These are phyloP conservation scores for Aegypius monachus DNA, from an alignment of 2,113 vertebrate species.

Conservation along the genomic window DNA sequence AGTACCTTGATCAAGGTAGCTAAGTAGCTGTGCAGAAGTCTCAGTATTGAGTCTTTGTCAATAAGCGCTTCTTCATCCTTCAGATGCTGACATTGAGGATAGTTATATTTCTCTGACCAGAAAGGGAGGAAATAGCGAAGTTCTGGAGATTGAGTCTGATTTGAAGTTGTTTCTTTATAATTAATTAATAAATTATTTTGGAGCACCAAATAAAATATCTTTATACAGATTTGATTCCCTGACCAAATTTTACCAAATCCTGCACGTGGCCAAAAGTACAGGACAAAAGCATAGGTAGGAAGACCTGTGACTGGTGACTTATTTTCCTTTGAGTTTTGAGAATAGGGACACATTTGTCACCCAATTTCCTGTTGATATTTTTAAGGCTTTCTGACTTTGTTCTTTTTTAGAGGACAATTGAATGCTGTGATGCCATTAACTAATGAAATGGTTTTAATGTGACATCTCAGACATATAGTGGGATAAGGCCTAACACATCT, in stretches of 20 bases:
- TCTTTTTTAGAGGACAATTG: neutral
- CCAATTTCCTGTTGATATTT: neutral
- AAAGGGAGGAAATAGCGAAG: neutral
- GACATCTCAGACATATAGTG: neutral
- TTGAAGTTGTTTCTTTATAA: neutral
- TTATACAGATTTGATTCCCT: neutral
- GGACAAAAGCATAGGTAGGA: neutral
- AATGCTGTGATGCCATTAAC: neutral
- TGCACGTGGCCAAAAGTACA: neutral
- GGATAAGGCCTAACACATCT: neutral
- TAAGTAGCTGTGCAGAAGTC: neutral
- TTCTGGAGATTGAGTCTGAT: neutral
- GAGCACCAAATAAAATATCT: neutral
- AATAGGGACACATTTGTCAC: neutral
- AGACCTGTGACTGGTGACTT: neutral
- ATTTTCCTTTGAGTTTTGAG: neutral
- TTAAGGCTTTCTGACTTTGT: neutral
- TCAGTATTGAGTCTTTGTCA: neutral
- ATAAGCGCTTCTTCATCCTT: neutral
- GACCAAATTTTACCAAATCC: neutral
- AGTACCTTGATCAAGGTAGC: neutral
- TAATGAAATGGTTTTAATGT: neutral
- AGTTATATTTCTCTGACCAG: neutral
- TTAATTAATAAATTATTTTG: neutral
- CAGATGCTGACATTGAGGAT: neutral